Percentiles rank a stretch among this genome's conserved stretches.
Conservation (phyloP, 2,797 vertebrate species). For the Myiotriccus ornatus region DNA sequence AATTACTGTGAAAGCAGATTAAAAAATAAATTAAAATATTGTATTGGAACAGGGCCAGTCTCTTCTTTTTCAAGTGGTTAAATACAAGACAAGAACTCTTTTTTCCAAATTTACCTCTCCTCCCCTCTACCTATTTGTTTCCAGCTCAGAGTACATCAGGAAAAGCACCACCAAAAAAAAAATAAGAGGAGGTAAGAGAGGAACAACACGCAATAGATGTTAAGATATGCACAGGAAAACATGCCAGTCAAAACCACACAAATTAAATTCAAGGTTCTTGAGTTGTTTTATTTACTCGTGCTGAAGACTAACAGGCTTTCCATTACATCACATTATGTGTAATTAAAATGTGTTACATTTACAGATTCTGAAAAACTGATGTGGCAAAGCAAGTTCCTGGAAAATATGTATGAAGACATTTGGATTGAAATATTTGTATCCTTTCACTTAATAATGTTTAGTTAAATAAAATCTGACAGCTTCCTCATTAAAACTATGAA, state of each 20-base stretch:
- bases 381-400: slow-evolving; percentile 5
- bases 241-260: not conserved
- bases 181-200: not conserved
- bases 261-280: not conserved
- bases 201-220: not conserved
- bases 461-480: slow-evolving; percentile 20
- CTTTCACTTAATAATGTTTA: not conserved
- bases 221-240: slow-evolving; percentile 28
- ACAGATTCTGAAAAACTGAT: slow-evolving; percentile 11
- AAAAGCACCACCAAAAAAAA: not conserved
- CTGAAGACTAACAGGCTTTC: slow-evolving; percentile 35
- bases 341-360: not conserved
- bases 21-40: not conserved
- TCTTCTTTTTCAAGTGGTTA: not conserved
- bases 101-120: not conserved
- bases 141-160: not conserved
- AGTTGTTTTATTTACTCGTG: not conserved
- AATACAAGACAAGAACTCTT: not conserved
- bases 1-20: not conserved
- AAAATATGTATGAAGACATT: not conserved
- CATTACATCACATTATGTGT: not conserved
- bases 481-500: not conserved
- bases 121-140: not conserved
- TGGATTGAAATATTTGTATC: not conserved
- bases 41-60: not conserved